A percentile compares a stretch with the other conserved stretches of the same genome.
Conservation (phyloP, 2,888 invertebrate species). For the Seira musarum region DNA sequence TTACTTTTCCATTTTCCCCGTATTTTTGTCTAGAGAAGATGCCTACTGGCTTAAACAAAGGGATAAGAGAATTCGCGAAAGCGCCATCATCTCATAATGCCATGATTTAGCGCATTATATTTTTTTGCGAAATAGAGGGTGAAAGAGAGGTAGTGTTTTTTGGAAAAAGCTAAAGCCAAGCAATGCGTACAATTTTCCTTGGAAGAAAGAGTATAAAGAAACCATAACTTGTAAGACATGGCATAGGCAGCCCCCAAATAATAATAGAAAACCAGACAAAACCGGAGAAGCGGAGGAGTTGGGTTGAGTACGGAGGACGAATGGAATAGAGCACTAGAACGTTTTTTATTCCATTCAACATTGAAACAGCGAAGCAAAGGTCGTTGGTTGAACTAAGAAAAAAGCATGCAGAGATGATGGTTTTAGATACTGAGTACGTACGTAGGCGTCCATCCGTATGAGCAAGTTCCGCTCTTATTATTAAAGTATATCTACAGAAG, state of each 20-base stretch:
- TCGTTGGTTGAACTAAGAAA: slow-evolving; percentile 57
- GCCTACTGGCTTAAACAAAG: neutral
- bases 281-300: neutral
- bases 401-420: slow-evolving; percentile 15
- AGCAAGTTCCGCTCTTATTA: neutral
- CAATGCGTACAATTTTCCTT: no score
- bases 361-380: slow-evolving; percentile 54
- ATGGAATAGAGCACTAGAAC: neutral
- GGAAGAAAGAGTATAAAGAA: no score
- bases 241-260: no score
- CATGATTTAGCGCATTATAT: neutral
- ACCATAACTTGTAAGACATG: no score
- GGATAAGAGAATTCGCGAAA: neutral
- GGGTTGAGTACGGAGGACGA: neutral
- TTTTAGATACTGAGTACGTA: neutral
- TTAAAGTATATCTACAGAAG: neutral
- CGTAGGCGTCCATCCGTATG: neutral
- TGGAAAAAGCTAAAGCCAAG: neutral
- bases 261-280: neutral
- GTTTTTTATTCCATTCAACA: slow-evolving; percentile 45
- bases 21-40: slow-evolving; percentile 1
- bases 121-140: slow-evolving; percentile 1
- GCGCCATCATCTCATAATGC: neutral
- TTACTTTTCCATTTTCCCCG: slow-evolving; percentile 11
- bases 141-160: neutral